Evolutionary conservation across 1,140 invertebrate species (phyloP).

Genomic region (Melipona quadrifasciata): DNA sequence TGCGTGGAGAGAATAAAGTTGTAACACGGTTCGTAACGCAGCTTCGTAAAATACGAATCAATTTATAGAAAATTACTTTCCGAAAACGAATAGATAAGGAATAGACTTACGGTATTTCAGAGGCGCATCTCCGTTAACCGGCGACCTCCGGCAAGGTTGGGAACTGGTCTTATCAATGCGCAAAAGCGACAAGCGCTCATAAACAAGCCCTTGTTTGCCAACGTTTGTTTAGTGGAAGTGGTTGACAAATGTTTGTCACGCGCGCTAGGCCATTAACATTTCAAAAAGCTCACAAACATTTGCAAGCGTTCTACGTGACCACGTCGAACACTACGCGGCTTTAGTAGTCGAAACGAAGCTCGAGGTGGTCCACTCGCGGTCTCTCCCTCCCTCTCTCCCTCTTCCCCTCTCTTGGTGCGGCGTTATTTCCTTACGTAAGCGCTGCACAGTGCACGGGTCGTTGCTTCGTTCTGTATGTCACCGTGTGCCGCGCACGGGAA

Average conservation of each 20-base stretch:
- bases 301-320: slow-evolving; percentile 2
- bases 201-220: slow-evolving; percentile 5
- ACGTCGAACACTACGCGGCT: neutral
- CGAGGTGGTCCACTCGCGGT: slow-evolving; percentile 23
- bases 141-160: neutral
- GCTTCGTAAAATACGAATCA: no score
- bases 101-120: neutral
- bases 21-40: no score
- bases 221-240: slow-evolving; percentile 8
- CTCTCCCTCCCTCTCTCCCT: neutral
- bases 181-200: neutral
- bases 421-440: slow-evolving; percentile 76
- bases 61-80: no score
- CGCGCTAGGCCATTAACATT: neutral
- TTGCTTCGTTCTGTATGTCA: slow-evolving; percentile 77
- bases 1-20: no score
- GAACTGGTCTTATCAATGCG: neutral
- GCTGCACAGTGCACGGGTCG: slow-evolving; percentile 68
- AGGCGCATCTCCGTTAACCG: neutral
- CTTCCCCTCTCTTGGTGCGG: slow-evolving; percentile 53
- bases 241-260: slow-evolving; percentile 11
- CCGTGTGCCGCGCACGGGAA: slow-evolving; percentile 68
- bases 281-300: slow-evolving; percentile 12
- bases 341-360: slow-evolving; percentile 18
- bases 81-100: no score